Percentiles rank a stretch among this genome's conserved stretches.
phyloP scores from a whole-genome alignment of 2,888 invertebrate species.

The Ypsolopha scabrella region DNA sequence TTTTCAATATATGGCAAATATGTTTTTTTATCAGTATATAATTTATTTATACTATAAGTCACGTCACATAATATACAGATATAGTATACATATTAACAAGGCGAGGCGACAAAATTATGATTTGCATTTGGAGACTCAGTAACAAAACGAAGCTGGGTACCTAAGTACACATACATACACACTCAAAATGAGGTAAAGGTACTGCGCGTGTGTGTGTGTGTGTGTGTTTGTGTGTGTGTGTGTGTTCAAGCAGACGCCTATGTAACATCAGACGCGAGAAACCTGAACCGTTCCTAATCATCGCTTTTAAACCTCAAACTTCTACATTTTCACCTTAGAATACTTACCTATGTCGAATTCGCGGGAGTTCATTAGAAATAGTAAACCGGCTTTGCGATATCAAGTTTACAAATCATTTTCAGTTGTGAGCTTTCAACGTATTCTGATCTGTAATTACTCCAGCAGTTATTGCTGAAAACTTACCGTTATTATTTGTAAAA shows the following conservation, averaged over 20 bases:
- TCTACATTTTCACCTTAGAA: conserved; percentile 21
- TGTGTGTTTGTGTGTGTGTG: no score
- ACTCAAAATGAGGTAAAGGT: no score
- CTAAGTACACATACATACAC: no score
- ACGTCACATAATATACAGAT: no score
- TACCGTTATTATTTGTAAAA: not conserved
- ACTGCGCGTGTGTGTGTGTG: no score
- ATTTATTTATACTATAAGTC: no score
- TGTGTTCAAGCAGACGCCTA: conserved; percentile 7
- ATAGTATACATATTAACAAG: no score
- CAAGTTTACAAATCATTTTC: conserved; percentile 32
- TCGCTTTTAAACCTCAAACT: conserved; percentile 36
- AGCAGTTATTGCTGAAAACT: not conserved
- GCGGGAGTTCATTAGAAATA: conserved; percentile 49
- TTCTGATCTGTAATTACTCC: not conserved
- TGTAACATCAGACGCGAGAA: conserved; percentile 29
- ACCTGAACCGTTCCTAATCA: conserved; percentile 32
- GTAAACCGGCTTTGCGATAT: conserved; percentile 47
- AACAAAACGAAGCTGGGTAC: no score
- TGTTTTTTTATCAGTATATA: no score
- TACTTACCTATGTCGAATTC: not conserved
- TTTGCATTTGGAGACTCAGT: no score
- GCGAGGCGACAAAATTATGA: no score
- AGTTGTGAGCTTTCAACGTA: not conserved
- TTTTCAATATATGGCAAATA: no score